Evolutionary conservation across 2,888 invertebrate genomes (phyloP).

Genomic region (Acronicta alni): DNA sequence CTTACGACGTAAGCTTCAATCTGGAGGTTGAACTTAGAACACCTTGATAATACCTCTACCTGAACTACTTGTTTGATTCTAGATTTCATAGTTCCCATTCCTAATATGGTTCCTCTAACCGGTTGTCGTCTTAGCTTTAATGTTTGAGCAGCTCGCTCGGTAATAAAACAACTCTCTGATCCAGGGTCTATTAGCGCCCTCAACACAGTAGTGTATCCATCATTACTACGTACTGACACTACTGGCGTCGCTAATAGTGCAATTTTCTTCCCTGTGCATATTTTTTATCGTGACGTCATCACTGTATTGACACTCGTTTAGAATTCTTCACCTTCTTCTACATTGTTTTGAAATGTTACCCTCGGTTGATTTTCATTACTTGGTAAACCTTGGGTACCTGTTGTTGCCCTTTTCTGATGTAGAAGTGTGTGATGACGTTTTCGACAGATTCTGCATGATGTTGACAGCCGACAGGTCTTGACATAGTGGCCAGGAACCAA

Average conservation of each 20-base stretch:
- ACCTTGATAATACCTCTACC: conserved; percentile 17
- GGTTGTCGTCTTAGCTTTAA: conserved; percentile 14
- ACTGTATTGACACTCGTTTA: conserved; percentile 1
- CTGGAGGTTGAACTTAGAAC: conserved; percentile 12
- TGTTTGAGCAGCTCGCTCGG: conserved; percentile 26
- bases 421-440: conserved; percentile 12
- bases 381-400: neutral
- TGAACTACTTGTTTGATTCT: conserved; percentile 23
- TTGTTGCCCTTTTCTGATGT: conserved; percentile 1
- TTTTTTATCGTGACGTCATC: conserved; percentile 1
- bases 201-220: conserved; percentile 2
- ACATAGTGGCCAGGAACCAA: conserved; percentile 8
- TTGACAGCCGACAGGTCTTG: conserved; percentile 4
- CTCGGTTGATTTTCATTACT: neutral
- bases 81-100: conserved; percentile 13
- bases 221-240: neutral
- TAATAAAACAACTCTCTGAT: conserved; percentile 32
- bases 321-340: neutral
- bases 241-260: conserved; percentile 1
- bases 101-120: conserved; percentile 14
- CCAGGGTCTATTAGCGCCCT: conserved; percentile 1
- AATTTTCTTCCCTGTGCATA: neutral
- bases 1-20: neutral
- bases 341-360: neutral
- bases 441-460: conserved; percentile 4